phyloP scores from a whole-genome alignment of 2,888 invertebrate species.

The Drosophila monieri region DNA sequence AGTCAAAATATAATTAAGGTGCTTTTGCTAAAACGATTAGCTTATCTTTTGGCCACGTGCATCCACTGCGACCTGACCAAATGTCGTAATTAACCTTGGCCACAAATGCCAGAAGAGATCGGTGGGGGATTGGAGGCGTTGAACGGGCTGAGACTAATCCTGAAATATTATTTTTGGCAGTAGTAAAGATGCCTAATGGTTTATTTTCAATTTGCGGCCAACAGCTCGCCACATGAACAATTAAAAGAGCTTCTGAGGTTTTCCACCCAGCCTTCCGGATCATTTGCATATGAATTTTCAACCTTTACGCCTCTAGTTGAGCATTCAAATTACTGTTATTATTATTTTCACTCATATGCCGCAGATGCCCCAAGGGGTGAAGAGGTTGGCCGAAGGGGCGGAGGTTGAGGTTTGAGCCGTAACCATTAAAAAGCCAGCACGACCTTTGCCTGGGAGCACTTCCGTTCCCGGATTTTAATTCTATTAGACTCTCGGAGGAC shows the following conservation, averaged over 20 bases:
- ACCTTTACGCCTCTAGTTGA: slow-evolving; percentile 65
- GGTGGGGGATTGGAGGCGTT: background rate
- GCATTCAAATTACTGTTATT: slow-evolving; percentile 78
- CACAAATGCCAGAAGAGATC: slow-evolving; percentile 9
- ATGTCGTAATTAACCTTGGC: slow-evolving; percentile 78
- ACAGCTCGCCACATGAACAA: slow-evolving; percentile 31
- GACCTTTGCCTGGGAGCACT: slow-evolving; percentile 71
- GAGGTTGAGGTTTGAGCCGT: slow-evolving; percentile 28
- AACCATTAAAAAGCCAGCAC: slow-evolving; percentile 66
- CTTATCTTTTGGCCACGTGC: slow-evolving; percentile 75
- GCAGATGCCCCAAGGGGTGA: slow-evolving; percentile 20
- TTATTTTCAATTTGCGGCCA: slow-evolving; percentile 75
- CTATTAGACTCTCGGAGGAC: slow-evolving; percentile 62
- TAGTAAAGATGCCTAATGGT: slow-evolving; percentile 67
- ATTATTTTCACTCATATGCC: slow-evolving; percentile 78
- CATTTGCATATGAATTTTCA: slow-evolving; percentile 77
- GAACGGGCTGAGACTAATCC: slow-evolving; percentile 65
- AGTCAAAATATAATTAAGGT: slow-evolving; percentile 35
- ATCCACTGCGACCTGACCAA: slow-evolving; percentile 77
- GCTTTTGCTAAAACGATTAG: slow-evolving; percentile 66
- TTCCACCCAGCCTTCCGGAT: slow-evolving; percentile 52
- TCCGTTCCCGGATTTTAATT: slow-evolving; percentile 70
- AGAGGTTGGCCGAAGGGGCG: slow-evolving; percentile 10
- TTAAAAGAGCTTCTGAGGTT: slow-evolving; percentile 47
- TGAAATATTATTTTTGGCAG: slow-evolving; percentile 73